Percentiles rank a stretch among this genome's conserved stretches.
Evolutionary conservation across 2,888 invertebrate genomes (phyloP).

Genomic region (Erebia epiphron): DNA sequence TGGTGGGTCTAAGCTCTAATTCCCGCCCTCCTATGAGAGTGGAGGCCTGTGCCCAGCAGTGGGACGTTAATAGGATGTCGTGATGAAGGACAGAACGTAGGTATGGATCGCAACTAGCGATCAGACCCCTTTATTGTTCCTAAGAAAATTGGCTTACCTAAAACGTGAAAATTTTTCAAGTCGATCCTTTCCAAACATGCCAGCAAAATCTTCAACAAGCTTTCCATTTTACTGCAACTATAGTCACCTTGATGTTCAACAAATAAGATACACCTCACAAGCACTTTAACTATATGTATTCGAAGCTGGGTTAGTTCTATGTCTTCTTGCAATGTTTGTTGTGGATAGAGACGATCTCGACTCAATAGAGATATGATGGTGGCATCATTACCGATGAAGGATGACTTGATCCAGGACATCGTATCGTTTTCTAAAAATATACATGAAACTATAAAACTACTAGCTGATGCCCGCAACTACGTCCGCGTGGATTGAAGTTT

Average conservation of each 20-base stretch:
- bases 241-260: constrained; percentile 56
- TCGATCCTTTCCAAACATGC: constrained; percentile 69
- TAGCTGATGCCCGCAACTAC: too few relatives aligned
- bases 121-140: not conserved
- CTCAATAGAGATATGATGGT: constrained; percentile 63
- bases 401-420: constrained; percentile 64
- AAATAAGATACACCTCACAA: constrained; percentile 58
- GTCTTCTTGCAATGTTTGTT: constrained; percentile 63
- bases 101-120: too few relatives aligned
- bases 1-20: too few relatives aligned
- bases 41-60: too few relatives aligned
- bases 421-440: constrained; percentile 48
- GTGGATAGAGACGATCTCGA: constrained; percentile 63
- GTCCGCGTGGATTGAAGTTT: too few relatives aligned
- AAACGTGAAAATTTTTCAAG: constrained; percentile 74
- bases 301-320: constrained; percentile 70
- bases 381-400: constrained; percentile 65
- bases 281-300: constrained; percentile 67
- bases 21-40: too few relatives aligned
- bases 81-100: too few relatives aligned
- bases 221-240: constrained; percentile 60
- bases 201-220: constrained; percentile 67
- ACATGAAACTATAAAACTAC: not conserved
- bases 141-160: constrained; percentile 56
- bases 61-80: too few relatives aligned